Conservation (phyloP, 2,888 invertebrate genomes). For the Thereva unica region DNA sequence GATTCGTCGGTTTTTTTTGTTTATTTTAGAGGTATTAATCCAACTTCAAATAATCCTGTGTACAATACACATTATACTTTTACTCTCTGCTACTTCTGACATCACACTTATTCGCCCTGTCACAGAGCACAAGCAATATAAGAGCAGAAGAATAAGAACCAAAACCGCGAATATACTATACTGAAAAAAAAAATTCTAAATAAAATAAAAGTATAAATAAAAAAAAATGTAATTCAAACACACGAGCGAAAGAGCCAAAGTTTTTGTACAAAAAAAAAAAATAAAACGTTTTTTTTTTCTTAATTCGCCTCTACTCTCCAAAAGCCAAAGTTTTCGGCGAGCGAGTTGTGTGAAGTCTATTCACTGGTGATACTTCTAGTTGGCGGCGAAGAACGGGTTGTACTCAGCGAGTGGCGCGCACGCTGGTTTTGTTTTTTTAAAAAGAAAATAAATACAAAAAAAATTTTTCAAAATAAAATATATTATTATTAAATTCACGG, state of each 20-base stretch:
- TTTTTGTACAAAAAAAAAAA: slow-evolving; percentile 8
- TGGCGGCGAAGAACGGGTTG: slow-evolving; percentile 42
- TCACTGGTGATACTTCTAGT: slow-evolving; percentile 27
- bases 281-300: neutral
- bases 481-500: neutral
- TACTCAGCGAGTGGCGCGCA: slow-evolving; percentile 40
- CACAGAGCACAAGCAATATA: too few species aligned
- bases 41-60: too few species aligned
- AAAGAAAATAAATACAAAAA: neutral
- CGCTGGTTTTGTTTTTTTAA: slow-evolving; percentile 27
- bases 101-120: too few species aligned
- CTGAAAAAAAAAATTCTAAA: too few species aligned
- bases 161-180: too few species aligned
- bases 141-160: too few species aligned
- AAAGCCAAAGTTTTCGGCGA: slow-evolving; percentile 23
- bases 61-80: too few species aligned
- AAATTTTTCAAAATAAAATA: slow-evolving; percentile 16
- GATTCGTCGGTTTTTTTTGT: too few species aligned
- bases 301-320: slow-evolving; percentile 7
- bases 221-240: too few species aligned
- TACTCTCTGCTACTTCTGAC: too few species aligned
- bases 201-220: too few species aligned
- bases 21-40: too few species aligned
- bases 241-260: slow-evolving; percentile 7
- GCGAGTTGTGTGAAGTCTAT: slow-evolving; percentile 9